Conservation (phyloP, 2,113 vertebrate species). For the Progne subis region DNA sequence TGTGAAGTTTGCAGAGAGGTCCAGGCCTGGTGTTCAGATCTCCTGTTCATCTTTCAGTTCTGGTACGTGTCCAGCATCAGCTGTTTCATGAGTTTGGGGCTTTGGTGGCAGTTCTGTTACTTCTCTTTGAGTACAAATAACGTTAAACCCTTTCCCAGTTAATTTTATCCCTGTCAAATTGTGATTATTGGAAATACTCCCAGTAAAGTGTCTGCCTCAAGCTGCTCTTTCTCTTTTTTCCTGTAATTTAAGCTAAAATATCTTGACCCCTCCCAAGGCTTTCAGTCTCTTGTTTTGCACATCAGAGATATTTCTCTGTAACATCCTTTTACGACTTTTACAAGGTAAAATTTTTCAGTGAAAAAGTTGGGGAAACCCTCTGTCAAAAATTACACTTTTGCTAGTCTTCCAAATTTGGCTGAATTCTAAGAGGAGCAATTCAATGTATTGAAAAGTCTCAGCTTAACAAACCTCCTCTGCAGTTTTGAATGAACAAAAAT, state of each 20-base stretch:
- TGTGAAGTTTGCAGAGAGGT: conserved; percentile 94
- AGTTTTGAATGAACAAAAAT: not conserved
- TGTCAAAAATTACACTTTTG: not conserved
- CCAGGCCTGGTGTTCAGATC: conserved; percentile 95
- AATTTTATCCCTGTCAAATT: not conserved
- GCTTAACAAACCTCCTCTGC: not conserved
- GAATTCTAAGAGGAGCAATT: not conserved
- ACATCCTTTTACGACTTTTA: not conserved
- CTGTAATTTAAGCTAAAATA: not conserved
- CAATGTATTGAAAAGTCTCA: not conserved
- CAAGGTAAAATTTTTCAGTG: not conserved
- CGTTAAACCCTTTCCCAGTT: not conserved
- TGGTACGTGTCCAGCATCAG: conserved; percentile 74
- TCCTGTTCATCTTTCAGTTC: conserved; percentile 97
- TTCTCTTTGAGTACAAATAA: not conserved
- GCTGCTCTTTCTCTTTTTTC: not conserved
- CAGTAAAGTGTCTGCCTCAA: not conserved
- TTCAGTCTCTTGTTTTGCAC: not conserved
- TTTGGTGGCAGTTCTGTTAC: not conserved
- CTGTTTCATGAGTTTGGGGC: not conserved
- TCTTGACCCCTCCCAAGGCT: not conserved
- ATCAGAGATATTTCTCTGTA: not conserved
- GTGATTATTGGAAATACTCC: not conserved
- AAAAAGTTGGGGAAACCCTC: not conserved
- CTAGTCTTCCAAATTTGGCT: not conserved